These are phyloP conservation scores for Stenodema calcarata DNA, from an alignment of 2,888 invertebrate genomes.

Conservation along the genomic window DNA sequence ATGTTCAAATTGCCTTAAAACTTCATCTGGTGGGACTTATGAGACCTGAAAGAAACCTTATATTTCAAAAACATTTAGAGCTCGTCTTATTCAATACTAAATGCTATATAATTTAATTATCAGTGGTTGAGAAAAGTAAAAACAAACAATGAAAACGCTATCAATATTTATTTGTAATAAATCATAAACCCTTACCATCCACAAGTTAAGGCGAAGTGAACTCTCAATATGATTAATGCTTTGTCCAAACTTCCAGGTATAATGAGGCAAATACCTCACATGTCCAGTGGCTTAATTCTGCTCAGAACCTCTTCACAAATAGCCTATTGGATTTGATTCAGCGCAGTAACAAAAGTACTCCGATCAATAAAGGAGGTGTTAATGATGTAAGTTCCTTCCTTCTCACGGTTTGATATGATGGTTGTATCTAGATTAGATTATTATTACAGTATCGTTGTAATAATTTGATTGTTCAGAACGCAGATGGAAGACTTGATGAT, in stretches of 20 bases:
- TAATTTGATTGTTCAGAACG: slow-evolving; percentile 24
- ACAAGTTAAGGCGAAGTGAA: too few relatives aligned
- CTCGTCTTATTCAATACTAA: too few relatives aligned
- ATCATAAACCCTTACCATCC: too few relatives aligned
- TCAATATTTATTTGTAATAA: too few relatives aligned
- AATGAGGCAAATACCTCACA: slow-evolving; percentile 81
- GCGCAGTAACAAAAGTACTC: slow-evolving; percentile 24
- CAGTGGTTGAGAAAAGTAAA: too few relatives aligned
- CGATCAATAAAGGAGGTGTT: neutral
- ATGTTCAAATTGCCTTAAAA: too few relatives aligned
- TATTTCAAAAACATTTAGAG: too few relatives aligned
- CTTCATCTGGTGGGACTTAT: too few relatives aligned
- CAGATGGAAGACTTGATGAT: slow-evolving; percentile 24
- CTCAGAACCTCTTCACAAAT: slow-evolving; percentile 79
- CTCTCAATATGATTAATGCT: neutral
- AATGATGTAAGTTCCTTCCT: neutral
- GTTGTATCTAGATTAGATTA: too few relatives aligned
- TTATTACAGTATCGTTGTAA: neutral
- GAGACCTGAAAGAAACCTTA: too few relatives aligned
- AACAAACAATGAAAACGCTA: too few relatives aligned
- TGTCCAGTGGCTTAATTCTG: slow-evolving; percentile 85
- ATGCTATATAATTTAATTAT: too few relatives aligned
- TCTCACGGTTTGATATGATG: neutral
- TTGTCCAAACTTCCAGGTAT: slow-evolving; percentile 61
- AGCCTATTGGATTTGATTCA: slow-evolving; percentile 64